Conservation (phyloP, 2,888 invertebrate species). For the Pantelozetes paolii region DNA sequence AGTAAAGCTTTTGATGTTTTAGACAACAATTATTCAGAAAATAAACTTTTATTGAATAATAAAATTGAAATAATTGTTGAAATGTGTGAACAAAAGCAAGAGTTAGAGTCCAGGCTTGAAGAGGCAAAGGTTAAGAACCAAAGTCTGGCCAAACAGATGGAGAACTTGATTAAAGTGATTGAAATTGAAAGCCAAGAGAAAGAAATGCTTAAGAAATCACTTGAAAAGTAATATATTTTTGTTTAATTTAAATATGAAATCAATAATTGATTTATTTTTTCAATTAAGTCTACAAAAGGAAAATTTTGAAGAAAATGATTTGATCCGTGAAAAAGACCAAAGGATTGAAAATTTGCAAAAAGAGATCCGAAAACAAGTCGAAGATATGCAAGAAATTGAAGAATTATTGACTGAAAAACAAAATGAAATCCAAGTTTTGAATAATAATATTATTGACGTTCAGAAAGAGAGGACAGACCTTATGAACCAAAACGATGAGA, state of each 20-base stretch:
- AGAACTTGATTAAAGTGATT: not conserved
- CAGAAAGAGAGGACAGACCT: not conserved
- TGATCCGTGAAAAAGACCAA: slow-evolving; percentile 3
- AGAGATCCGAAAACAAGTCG: slow-evolving; percentile 6
- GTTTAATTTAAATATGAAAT: no score
- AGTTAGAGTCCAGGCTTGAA: not conserved
- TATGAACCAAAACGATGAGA: not conserved
- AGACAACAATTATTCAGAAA: not conserved
- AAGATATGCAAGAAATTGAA: slow-evolving; percentile 19
- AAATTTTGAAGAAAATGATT: slow-evolving; percentile 9
- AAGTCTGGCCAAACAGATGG: not conserved
- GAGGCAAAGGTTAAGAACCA: slow-evolving; percentile 17
- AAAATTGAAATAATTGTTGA: slow-evolving; percentile 7
- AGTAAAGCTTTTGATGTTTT: not conserved
- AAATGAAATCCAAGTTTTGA: slow-evolving; percentile 7
- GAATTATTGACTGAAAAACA: slow-evolving; percentile 12
- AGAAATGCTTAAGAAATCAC: not conserved
- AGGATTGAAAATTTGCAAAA: not conserved
- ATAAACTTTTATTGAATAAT: not conserved
- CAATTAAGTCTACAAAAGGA: slow-evolving; percentile 11
- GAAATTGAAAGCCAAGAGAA: not conserved
- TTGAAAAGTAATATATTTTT: not conserved
- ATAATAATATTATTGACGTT: not conserved
- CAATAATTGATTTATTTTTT: no score
- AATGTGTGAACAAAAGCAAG: not conserved